A percentile compares a stretch with the other conserved stretches of the same genome.
Evolutionary conservation across 2,797 vertebrate genomes (phyloP).

Genomic region (Kryptopterus vitreolus): DNA sequence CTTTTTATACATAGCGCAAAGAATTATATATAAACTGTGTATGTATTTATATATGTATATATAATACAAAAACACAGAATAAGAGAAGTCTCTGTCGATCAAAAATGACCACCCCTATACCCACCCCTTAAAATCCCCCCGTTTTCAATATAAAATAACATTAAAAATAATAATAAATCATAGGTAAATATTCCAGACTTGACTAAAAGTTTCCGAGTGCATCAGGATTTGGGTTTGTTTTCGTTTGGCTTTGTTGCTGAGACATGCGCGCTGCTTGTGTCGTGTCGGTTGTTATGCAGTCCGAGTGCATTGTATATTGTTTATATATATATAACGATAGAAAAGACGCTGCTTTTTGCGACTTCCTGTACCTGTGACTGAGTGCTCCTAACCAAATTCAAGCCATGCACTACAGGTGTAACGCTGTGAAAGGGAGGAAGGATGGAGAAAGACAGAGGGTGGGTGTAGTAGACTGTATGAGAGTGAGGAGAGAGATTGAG

Average conservation of each 20-base stretch:
- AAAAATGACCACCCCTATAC: slow-evolving; percentile 45
- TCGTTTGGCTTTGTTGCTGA: slow-evolving; percentile 23
- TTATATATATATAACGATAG: not conserved
- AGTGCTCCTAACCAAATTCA: slow-evolving; percentile 88
- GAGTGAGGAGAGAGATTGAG: slow-evolving; percentile 48
- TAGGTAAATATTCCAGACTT: not conserved
- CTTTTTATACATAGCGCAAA: slow-evolving; percentile 74
- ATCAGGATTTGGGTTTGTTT: not conserved
- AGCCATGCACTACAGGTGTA: slow-evolving; percentile 82
- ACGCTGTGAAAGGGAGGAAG: not conserved
- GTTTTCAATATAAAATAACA: slow-evolving; percentile 62
- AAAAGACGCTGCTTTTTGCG: not conserved
- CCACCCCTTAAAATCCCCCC: slow-evolving; percentile 37
- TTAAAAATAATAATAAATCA: slow-evolving; percentile 60
- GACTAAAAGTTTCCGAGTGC: slow-evolving; percentile 5
- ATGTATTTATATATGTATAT: slow-evolving; percentile 69
- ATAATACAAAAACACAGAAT: slow-evolving; percentile 77
- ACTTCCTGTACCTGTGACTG: not conserved
- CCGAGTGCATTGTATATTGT: not conserved
- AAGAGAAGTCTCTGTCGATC: slow-evolving; percentile 67
- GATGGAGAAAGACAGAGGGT: slow-evolving; percentile 61
- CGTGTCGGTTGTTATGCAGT: slow-evolving; percentile 1
- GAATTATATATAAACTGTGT: slow-evolving; percentile 79
- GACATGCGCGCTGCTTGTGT: slow-evolving; percentile 26
- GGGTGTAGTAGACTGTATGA: too few species aligned